phyloP scores from a whole-genome alignment of 2,888 invertebrate genomes.

The Liopterus haemorrhoidalis region DNA sequence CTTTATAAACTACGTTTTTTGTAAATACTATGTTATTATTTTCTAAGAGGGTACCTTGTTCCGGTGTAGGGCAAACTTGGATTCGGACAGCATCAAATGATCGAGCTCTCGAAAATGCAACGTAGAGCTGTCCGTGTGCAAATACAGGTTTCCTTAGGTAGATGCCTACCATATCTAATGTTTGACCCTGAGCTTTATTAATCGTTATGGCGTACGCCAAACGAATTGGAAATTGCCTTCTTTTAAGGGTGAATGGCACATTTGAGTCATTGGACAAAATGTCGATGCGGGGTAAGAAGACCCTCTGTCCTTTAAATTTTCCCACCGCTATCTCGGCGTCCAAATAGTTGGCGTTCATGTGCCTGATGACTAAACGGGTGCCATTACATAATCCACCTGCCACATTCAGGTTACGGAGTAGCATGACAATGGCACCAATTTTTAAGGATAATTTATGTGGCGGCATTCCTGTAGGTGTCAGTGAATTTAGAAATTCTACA shows the following conservation, averaged over 20 bases:
- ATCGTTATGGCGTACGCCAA: slow-evolving; percentile 14
- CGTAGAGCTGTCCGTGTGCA: slow-evolving; percentile 14
- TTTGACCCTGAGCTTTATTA: no score
- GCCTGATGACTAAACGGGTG: slow-evolving; percentile 6
- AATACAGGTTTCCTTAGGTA: slow-evolving; percentile 10
- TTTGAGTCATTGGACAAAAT: slow-evolving; percentile 9
- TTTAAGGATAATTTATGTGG: no score
- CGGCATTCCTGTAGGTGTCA: no score
- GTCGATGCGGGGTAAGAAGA: slow-evolving; percentile 1
- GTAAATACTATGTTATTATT: no score
- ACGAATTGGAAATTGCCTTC: slow-evolving; percentile 13
- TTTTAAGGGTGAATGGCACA: slow-evolving; percentile 9
- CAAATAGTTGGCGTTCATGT: neutral
- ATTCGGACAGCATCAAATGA: no score
- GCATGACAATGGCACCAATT: slow-evolving; percentile 24
- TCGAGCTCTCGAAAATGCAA: no score
- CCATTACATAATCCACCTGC: slow-evolving; percentile 21
- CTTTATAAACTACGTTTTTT: no score
- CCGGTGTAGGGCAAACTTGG: no score
- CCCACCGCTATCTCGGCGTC: no score
- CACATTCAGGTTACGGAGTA: slow-evolving; percentile 23
- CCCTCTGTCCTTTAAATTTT: no score
- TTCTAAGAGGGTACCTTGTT: no score
- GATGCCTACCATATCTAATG: slow-evolving; percentile 13
- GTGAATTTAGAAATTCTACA: no score